phyloP scores from a whole-genome alignment of 2,888 invertebrate genomes.

The Acronicta aceris region DNA sequence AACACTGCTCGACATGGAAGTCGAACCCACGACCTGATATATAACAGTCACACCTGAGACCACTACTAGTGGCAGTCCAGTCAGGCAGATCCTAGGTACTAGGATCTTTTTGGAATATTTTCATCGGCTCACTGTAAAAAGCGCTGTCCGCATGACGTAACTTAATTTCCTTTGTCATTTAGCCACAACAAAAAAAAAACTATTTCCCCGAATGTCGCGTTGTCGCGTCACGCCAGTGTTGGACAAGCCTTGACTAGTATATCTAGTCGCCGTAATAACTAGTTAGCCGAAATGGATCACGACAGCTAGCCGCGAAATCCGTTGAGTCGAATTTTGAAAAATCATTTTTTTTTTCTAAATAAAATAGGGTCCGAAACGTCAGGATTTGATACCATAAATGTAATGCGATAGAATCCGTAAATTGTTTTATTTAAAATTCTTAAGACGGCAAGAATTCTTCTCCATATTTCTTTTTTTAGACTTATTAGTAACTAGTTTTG shows the following conservation, averaged over 20 bases:
- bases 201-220: constrained; percentile 63
- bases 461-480: too few species aligned
- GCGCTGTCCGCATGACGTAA: constrained; percentile 15
- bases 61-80: too few species aligned
- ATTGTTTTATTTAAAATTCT: too few species aligned
- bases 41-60: too few species aligned
- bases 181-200: constrained; percentile 49
- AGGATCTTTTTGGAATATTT: neutral
- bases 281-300: constrained; percentile 65
- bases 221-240: constrained; percentile 53
- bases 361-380: too few species aligned
- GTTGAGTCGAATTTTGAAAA: constrained; percentile 46
- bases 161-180: constrained; percentile 51
- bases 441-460: too few species aligned
- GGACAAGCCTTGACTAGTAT: constrained; percentile 58
- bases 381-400: too few species aligned
- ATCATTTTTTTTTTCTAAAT: neutral
- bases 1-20: too few species aligned
- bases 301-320: constrained; percentile 19
- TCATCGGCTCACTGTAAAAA: constrained; percentile 9
- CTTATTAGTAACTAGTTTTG: too few species aligned
- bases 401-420: too few species aligned
- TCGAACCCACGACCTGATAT: too few species aligned
- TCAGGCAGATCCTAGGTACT: too few species aligned
- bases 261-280: constrained; percentile 61